Conservation (phyloP, 2,797 vertebrate genomes). For the Garrulus glandarius region DNA sequence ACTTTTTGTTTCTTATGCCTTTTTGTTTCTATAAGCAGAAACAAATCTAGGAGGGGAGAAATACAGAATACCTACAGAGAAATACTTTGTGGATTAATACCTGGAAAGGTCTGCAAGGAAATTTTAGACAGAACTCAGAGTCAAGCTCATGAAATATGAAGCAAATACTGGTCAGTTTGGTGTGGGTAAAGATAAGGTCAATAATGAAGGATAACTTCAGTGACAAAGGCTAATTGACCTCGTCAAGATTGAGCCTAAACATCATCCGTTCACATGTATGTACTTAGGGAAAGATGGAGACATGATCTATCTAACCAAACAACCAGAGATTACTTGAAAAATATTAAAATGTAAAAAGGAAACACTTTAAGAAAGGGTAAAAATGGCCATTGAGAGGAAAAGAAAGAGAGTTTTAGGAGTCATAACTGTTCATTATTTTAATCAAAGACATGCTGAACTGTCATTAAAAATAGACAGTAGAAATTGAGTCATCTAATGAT, state of each 20-base stretch:
- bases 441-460: neutral
- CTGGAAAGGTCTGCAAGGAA: neutral
- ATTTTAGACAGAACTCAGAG: neutral
- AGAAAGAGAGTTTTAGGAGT: neutral
- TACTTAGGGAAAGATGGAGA: neutral
- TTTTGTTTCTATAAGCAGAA: neutral
- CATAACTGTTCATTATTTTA: neutral
- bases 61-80: neutral
- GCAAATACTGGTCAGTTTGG: neutral
- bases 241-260: neutral
- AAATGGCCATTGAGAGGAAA: neutral
- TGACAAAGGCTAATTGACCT: neutral
- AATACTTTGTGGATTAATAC: neutral
- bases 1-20: neutral
- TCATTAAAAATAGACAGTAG: neutral
- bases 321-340: neutral
- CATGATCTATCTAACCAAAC: neutral
- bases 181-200: neutral
- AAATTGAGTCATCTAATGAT: neutral
- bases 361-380: neutral
- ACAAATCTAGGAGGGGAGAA: neutral
- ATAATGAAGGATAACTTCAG: neutral
- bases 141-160: neutral
- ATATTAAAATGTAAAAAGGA: neutral
- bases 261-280: fast-evolving